Evolutionary conservation across 2,113 vertebrate species (phyloP), one percentile per base, ranked within the genome.

Genomic region (Rhynchomys soricoides): DNA sequence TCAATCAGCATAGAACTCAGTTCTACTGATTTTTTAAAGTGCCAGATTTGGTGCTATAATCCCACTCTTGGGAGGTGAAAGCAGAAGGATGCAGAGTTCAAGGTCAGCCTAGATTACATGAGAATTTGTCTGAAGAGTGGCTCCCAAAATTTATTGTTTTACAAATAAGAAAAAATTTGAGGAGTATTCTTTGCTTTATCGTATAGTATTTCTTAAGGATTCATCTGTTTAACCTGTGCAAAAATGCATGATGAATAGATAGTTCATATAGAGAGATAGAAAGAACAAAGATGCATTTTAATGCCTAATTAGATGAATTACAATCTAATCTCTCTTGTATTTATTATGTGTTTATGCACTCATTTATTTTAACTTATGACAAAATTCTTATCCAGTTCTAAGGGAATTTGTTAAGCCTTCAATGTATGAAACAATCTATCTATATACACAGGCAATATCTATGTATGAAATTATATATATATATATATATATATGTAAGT

Each of bases 1-100:
- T 96, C 86, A n/a, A 81, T 93, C 79, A 78, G 94, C 81, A 94
- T 79, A 95, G 75, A 96, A 90, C 86, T 97, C 92, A 95, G 92
- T 97, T 94, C 59, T 97, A 89, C 96, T 94, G 88, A 70, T 71
- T 93, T 86, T 62, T 95, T 52, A 40, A 34, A 78, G 96, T 97
- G 95, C 94, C 92, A 13, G 73, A 48, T 13, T 11, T 70, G 43
- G 17, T 52, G 29, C 10, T 50, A 26, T 52, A 70, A 87, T n/a
- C 31, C 19, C 5, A 52, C 31, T 52, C 45, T 52, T 70, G 34
- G 45, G 26, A n/a, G 5, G 6, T n/a, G 31, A 34, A 34, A 34
- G 10, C 31, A 48, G 83, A 5, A 86, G 11, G 19, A 48, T 86
- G 10, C 68, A 2, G 11, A 86, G 43, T 50, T 86, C 62, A 86